Evolutionary conservation across 2,888 invertebrate genomes (phyloP).

Genomic region (Emmelina monodactyla): DNA sequence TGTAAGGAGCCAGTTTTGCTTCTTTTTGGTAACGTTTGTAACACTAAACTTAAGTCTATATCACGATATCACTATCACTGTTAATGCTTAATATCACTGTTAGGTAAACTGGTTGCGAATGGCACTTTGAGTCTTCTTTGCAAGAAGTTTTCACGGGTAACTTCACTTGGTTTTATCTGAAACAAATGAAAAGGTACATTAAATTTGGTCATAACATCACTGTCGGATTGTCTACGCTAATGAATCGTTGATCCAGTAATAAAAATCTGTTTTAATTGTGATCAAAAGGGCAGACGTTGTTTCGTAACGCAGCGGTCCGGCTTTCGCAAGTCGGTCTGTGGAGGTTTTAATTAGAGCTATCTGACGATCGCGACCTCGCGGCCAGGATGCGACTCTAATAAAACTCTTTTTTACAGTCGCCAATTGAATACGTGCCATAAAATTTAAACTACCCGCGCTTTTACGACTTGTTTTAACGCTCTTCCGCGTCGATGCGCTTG

Average conservation of each 20-base stretch:
- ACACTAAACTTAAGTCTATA: slow-evolving; percentile 36
- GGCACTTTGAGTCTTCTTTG: slow-evolving; percentile 52
- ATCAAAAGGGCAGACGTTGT: background rate
- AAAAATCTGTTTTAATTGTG: slow-evolving; percentile 1
- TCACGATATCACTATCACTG: slow-evolving; percentile 29
- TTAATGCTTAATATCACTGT: slow-evolving; percentile 57
- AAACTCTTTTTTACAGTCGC: slow-evolving; percentile 60
- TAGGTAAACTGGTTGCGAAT: slow-evolving; percentile 61
- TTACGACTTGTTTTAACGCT: slow-evolving; percentile 53
- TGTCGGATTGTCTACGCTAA: slow-evolving; percentile 2
- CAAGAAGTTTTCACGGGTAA: slow-evolving; percentile 54
- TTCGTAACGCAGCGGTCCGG: slow-evolving; percentile 33
- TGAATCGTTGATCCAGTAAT: background rate
- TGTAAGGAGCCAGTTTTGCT: slow-evolving; percentile 62
- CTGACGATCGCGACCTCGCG: slow-evolving; percentile 49
- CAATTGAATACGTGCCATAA: slow-evolving; percentile 59
- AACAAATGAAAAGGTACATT: slow-evolving; percentile 24
- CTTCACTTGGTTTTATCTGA: slow-evolving; percentile 30
- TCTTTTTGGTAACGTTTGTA: slow-evolving; percentile 57
- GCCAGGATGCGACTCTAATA: slow-evolving; percentile 60
- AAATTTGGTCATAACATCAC: slow-evolving; percentile 4
- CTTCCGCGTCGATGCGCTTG: slow-evolving; percentile 45
- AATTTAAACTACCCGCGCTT: slow-evolving; percentile 56
- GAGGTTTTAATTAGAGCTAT: slow-evolving; percentile 59
- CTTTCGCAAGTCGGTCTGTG: slow-evolving; percentile 48